phyloP scores from a whole-genome alignment of 1,140 invertebrate genomes.

The Melitaea cinxia region DNA sequence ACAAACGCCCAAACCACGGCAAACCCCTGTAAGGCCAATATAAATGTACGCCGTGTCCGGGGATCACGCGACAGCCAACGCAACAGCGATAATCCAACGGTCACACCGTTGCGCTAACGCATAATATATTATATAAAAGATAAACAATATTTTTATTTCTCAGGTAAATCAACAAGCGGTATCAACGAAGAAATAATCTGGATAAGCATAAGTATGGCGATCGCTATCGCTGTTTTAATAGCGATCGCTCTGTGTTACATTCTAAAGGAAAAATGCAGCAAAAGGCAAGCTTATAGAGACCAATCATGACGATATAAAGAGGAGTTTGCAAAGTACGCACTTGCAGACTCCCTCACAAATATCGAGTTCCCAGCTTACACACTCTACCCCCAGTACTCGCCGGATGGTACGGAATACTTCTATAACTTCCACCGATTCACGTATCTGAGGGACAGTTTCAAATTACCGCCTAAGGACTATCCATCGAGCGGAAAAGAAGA shows the following conservation, averaged over 20 bases:
- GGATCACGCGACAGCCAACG: too few relatives aligned
- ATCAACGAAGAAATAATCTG: slow-evolving; percentile 94
- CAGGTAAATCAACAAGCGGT: slow-evolving; percentile 88
- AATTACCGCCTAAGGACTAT: slow-evolving; percentile 72
- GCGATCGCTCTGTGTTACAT: slow-evolving; percentile 91
- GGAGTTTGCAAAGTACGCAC: slow-evolving; percentile 73
- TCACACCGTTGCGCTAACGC: too few relatives aligned
- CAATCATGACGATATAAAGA: slow-evolving; percentile 85
- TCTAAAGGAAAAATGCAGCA: slow-evolving; percentile 89
- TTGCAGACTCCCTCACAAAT: slow-evolving; percentile 67
- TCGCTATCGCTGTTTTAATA: slow-evolving; percentile 90
- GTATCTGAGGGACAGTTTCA: slow-evolving; percentile 68
- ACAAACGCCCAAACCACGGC: too few relatives aligned
- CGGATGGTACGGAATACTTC: slow-evolving; percentile 73
- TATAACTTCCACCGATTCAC: slow-evolving; percentile 77
- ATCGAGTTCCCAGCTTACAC: slow-evolving; percentile 68
- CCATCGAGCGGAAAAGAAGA: slow-evolving; percentile 56
- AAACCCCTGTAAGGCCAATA: too few relatives aligned
- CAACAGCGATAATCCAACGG: too few relatives aligned
- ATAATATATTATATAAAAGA: too few relatives aligned
- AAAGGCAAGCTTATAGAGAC: slow-evolving; percentile 86
- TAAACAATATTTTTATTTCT: slow-evolving; percentile 34
- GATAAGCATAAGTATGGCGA: slow-evolving; percentile 92
- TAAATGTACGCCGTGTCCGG: too few relatives aligned
- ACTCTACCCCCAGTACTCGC: slow-evolving; percentile 73